Percentiles rank a stretch among this genome's conserved stretches.
These are phyloP conservation scores for Oithona nana DNA, from an alignment of 2,888 invertebrate genomes.

Conservation along the genomic window DNA sequence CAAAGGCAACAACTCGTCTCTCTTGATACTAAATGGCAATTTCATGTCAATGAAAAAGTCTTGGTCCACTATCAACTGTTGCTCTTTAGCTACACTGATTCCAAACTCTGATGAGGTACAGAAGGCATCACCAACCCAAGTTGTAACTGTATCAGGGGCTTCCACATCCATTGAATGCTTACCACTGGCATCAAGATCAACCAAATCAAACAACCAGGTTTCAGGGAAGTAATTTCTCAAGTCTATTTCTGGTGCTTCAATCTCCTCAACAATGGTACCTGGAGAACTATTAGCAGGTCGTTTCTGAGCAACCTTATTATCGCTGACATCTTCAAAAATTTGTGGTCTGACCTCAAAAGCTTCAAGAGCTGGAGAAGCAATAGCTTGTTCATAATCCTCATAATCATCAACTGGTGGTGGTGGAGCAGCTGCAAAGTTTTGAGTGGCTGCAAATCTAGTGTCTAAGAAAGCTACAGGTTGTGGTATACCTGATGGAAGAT, in stretches of 20 bases:
- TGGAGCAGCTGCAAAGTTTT: background rate
- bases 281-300: too few relatives aligned
- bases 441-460: background rate
- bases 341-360: background rate
- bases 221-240: slow-evolving; percentile 15
- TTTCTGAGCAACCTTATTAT: background rate
- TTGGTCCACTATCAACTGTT: background rate
- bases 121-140: slow-evolving; percentile 16
- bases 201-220: slow-evolving; percentile 17
- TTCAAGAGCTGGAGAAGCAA: background rate
- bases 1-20: slow-evolving; percentile 20
- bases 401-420: background rate
- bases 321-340: background rate
- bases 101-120: slow-evolving; percentile 4
- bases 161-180: slow-evolving; percentile 4
- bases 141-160: slow-evolving; percentile 16
- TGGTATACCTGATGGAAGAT: background rate
- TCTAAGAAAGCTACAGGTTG: background rate
- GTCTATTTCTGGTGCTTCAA: background rate
- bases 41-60: slow-evolving; percentile 21
- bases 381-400: too few relatives aligned
- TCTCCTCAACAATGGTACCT: background rate
- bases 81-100: background rate
- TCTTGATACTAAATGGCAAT: slow-evolving; percentile 20
- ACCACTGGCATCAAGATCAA: slow-evolving; percentile 2